Evolutionary conservation across 1,140 invertebrate species (phyloP).

Genomic region (Thaumetopoea pityocampa): DNA sequence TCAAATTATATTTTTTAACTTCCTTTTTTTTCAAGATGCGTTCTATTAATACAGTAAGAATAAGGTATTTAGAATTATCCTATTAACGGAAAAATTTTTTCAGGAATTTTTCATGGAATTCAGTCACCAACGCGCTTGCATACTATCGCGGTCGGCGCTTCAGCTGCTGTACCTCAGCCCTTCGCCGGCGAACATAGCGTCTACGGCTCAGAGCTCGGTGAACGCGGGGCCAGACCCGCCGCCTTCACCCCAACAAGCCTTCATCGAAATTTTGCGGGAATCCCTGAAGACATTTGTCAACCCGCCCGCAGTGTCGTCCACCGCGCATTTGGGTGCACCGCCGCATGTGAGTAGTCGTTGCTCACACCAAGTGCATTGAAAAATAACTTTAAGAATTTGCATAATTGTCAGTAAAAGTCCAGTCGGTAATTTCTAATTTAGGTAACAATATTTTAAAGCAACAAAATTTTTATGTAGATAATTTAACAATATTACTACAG

Average conservation of each 20-base stretch:
- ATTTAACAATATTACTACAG: no score
- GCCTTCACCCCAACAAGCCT: slow-evolving; percentile 68
- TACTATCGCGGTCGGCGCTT: slow-evolving; percentile 93
- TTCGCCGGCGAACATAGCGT: slow-evolving; percentile 52
- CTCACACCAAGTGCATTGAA: background rate
- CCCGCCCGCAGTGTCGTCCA: slow-evolving; percentile 87
- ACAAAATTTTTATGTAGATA: no score
- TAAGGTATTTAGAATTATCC: no score
- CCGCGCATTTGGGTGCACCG: slow-evolving; percentile 79
- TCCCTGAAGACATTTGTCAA: slow-evolving; percentile 91
- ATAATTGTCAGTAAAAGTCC: no score
- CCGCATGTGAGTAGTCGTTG: slow-evolving; percentile 70
- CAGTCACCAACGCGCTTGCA: slow-evolving; percentile 91
- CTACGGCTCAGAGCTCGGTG: slow-evolving; percentile 33
- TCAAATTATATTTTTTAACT: no score
- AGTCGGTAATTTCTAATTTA: no score
- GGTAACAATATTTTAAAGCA: no score
- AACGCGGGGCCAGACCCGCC: slow-evolving; percentile 20
- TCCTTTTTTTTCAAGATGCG: no score
- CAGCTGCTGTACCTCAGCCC: slow-evolving; percentile 86
- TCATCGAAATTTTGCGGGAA: slow-evolving; percentile 90
- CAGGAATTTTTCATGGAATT: slow-evolving; percentile 97
- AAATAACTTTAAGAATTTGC: no score
- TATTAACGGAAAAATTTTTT: no score
- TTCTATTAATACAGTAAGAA: no score